A percentile compares a stretch with the other conserved stretches of the same genome.
phyloP scores from a whole-genome alignment of 2,888 invertebrate species.

The Dynastes tityus region DNA sequence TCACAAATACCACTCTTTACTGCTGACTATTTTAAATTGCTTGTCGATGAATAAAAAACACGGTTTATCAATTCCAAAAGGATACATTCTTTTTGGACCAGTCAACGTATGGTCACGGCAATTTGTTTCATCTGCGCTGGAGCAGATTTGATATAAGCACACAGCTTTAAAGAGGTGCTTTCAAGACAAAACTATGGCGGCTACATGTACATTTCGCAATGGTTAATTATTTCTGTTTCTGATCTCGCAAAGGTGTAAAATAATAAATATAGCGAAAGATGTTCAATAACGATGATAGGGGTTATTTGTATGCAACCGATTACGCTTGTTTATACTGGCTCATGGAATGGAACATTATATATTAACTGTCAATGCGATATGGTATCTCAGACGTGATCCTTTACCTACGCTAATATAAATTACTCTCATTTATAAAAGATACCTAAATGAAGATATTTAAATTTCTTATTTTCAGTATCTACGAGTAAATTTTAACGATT shows the following conservation, averaged over 20 bases:
- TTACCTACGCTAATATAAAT: conserved; percentile 1
- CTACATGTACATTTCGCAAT: too few relatives aligned
- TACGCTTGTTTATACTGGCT: too few relatives aligned
- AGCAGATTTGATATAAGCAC: conserved; percentile 25
- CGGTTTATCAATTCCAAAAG: conserved; percentile 36
- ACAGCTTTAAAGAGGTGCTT: background rate
- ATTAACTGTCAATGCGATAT: background rate
- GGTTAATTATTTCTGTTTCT: too few relatives aligned
- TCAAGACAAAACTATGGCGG: background rate
- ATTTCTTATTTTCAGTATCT: conserved; percentile 20
- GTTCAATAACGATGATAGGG: too few relatives aligned
- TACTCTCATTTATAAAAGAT: conserved; percentile 24
- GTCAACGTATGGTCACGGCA: conserved; percentile 13
- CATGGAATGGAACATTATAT: background rate
- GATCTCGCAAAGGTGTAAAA: too few relatives aligned
- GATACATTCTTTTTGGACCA: conserved; percentile 2
- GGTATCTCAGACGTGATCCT: conserved; percentile 7
- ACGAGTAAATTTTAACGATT: conserved; percentile 1
- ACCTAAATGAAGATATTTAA: conserved; percentile 32
- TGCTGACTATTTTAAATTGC: conserved; percentile 40
- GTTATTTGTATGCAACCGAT: too few relatives aligned
- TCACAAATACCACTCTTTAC: conserved; percentile 42
- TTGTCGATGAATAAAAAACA: conserved; percentile 44
- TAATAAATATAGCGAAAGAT: too few relatives aligned
- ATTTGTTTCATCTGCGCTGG: conserved; percentile 32